phyloP scores from a whole-genome alignment of 2,888 invertebrate species.

The Invenusta paracnida region DNA sequence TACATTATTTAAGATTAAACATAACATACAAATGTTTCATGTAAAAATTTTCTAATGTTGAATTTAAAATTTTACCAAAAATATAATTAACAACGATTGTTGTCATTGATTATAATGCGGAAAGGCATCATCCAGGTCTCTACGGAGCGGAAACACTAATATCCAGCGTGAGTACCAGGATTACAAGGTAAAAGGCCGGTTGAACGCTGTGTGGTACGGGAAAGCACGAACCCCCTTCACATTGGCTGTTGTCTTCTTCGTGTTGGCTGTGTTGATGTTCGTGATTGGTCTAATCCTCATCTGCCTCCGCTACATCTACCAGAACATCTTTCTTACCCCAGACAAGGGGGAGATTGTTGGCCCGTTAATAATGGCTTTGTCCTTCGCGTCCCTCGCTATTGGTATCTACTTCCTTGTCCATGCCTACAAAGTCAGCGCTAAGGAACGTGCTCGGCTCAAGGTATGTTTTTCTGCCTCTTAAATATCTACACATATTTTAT shows the following conservation, averaged over 20 bases:
- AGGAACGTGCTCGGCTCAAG: not conserved
- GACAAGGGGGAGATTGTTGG: not conserved
- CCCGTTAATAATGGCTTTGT: not conserved
- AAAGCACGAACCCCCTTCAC: slow-evolving; percentile 13
- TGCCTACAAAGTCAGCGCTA: not conserved
- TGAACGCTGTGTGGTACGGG: slow-evolving; percentile 10
- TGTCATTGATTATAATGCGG: too few relatives aligned
- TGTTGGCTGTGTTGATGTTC: not conserved
- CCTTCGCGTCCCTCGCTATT: not conserved
- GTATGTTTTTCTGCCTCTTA: not conserved
- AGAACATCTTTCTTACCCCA: not conserved
- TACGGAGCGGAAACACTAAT: not conserved
- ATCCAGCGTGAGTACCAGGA: not conserved
- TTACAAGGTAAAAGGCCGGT: not conserved
- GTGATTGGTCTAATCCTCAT: not conserved
- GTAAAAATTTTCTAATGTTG: too few relatives aligned
- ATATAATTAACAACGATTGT: too few relatives aligned
- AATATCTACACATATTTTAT: too few relatives aligned
- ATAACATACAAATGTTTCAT: too few relatives aligned
- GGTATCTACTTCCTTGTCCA: not conserved
- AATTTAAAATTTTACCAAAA: too few relatives aligned
- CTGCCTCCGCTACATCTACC: slow-evolving; percentile 10
- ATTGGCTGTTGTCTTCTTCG: not conserved
- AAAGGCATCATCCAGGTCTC: not conserved
- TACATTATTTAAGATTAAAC: too few relatives aligned